phyloP scores from a whole-genome alignment of 37 sponge, comb jelly and placozoan species.

The Geodia barretti region DNA sequence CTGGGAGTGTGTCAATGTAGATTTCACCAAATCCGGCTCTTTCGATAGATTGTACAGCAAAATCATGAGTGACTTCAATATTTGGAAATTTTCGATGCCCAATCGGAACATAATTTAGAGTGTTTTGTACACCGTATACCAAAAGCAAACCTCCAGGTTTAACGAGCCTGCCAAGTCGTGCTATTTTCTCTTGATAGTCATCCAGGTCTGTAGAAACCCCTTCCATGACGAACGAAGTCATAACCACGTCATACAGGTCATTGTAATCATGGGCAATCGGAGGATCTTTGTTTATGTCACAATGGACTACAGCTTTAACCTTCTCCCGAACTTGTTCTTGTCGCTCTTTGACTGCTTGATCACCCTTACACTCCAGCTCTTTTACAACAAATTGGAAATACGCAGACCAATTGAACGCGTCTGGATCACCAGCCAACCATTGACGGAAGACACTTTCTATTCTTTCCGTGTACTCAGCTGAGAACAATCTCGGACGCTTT shows the following conservation, averaged over 20 bases:
- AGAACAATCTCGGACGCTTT: constrained; percentile 39
- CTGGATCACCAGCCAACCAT: constrained; percentile 28
- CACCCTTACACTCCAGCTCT: constrained; percentile 28
- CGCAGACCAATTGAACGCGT: constrained; percentile 18
- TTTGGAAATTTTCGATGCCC: not conserved
- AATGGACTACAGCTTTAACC: constrained; percentile 45
- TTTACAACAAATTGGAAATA: constrained; percentile 45
- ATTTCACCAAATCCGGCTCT: not conserved
- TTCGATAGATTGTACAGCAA: not conserved
- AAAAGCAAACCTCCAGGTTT: constrained; percentile 37
- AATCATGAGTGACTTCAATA: not conserved
- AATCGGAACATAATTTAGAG: not conserved
- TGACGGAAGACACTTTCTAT: constrained; percentile 11
- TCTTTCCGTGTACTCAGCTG: constrained; percentile 27
- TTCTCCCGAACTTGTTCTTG: constrained; percentile 3
- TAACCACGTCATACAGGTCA: constrained; percentile 37
- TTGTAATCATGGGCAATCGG: constrained; percentile 8
- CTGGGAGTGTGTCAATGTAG: not conserved
- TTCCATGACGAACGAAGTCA: constrained; percentile 4
- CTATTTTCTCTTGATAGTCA: not conserved
- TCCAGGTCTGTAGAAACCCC: not conserved
- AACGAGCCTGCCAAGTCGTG: constrained; percentile 1
- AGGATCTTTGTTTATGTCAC: constrained; percentile 23
- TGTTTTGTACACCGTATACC: not conserved
- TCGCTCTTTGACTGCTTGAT: constrained; percentile 14